Base-by-base conservation (phyloP, 1,140 invertebrate species). In the Chironomus striatipennis region DNA sequence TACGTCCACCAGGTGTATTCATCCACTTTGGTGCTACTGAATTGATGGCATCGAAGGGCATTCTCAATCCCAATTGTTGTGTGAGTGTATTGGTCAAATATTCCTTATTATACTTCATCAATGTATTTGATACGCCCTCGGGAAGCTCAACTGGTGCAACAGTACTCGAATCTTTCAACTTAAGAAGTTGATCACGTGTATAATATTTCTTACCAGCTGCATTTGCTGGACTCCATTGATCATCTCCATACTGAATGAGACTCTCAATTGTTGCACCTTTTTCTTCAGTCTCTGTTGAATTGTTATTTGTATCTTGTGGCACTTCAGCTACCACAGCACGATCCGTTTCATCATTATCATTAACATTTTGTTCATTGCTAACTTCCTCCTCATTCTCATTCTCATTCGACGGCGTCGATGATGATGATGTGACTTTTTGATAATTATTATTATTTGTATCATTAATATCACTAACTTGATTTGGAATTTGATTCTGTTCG, bases 171-270 rank as follows among this genome's bases (percentile, higher is more conserved):
- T 89, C 86, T 77, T 92, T 89, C 24, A 96, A 83, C 77, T 88
- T 86, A 77, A 94, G 84, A 1, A 96, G 83, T 77, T 95, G 90
- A 8, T 93, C 90, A 72, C 91, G 84, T 75, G 92, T 90, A 81
- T 96, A 97, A 43, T 88, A 86, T 80, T 92, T 95, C 80, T 91
- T 93, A 0, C 94, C 94, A 77, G 86, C 86, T 12, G 85, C 88
- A 82, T 95, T 94, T 17, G 88, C 79, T 8, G 94, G 94, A 76
- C 91, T 92, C 93, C 93, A 96, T 83, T 95, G 94, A 79, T 91
- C 92, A 7, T 86, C 85, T 74, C 83, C 83, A 75, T 88, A 89
- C 67, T 77, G 79, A 8, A 82, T 20, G 21, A 24, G 8, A n/a
- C 42, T 21, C 24, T 73, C 24, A 70, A 70, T 17, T 57, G 47